These are phyloP conservation scores for Malurus cyaneus DNA, from an alignment of 2,113 vertebrate species.

Conservation along the genomic window DNA sequence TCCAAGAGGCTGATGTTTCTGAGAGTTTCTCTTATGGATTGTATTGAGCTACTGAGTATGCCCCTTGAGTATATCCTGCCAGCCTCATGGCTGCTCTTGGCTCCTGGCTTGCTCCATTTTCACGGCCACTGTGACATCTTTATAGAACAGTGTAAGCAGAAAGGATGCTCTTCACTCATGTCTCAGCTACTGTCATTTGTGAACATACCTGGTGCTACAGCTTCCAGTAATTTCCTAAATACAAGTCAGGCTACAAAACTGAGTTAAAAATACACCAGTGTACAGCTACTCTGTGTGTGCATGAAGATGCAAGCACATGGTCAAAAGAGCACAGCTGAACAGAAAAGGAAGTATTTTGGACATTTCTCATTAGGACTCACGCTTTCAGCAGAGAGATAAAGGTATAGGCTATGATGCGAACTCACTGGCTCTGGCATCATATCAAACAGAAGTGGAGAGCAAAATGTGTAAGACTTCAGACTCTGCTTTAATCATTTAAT, in stretches of 20 bases:
- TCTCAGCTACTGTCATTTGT: not conserved
- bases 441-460: not conserved
- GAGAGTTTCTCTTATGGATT: not conserved
- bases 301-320: not conserved
- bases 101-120: not conserved
- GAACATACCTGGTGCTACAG: not conserved
- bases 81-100: accelerated
- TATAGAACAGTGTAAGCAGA: not conserved
- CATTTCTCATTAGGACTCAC: not conserved
- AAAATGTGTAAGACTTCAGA: not conserved
- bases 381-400: not conserved
- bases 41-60: not conserved
- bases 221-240: not conserved
- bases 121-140: not conserved
- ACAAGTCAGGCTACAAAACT: not conserved
- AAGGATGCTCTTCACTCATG: not conserved
- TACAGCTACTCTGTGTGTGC: not conserved
- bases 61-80: too few relatives aligned
- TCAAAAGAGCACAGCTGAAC: not conserved
- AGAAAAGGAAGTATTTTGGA: not conserved
- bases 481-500: not conserved
- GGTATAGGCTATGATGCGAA: not conserved
- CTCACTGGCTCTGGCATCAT: not conserved
- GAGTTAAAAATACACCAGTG: accelerated
- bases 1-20: not conserved